Percentiles rank a stretch among this genome's conserved stretches.
These are phyloP conservation scores for Phyllotreta striolata DNA, from an alignment of 2,888 invertebrate genomes.

Conservation along the genomic window DNA sequence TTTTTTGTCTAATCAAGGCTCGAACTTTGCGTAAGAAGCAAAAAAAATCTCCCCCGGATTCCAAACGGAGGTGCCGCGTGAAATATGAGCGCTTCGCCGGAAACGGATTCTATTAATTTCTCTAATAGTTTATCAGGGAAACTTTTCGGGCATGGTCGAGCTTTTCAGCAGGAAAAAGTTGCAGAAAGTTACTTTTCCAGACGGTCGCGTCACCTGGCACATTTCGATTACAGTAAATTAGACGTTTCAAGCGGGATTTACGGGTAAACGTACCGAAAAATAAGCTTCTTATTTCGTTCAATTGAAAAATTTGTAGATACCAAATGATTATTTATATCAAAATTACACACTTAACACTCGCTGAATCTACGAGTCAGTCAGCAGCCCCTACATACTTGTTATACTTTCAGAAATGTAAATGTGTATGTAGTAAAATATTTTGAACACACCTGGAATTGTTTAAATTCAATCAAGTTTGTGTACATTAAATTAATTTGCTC, in stretches of 20 bases:
- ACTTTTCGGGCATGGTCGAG: constrained; percentile 4
- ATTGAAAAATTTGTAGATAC: no score
- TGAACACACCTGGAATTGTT: neutral
- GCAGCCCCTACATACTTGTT: no score
- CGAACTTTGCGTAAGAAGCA: no score
- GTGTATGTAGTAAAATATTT: no score
- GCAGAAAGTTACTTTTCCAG: constrained; percentile 12
- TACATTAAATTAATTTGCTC: constrained; percentile 3
- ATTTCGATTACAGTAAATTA: constrained; percentile 17
- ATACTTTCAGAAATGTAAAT: no score
- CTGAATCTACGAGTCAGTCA: no score
- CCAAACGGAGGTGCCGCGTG: neutral
- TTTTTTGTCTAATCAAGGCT: no score
- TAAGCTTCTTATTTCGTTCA: no score
- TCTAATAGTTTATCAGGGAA: constrained; percentile 14
- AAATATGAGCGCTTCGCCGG: constrained; percentile 7
- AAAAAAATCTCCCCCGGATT: no score
- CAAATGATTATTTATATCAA: no score
- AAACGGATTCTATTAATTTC: constrained; percentile 18
- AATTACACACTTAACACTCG: no score
- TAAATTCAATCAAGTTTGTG: constrained; percentile 14
- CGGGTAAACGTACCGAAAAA: no score
- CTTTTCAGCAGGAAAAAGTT: constrained; percentile 7
- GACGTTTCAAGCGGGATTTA: neutral
- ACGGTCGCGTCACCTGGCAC: constrained; percentile 13